Evolutionary conservation across 35 echinoderm and acorn worm genomes (phyloP).

Genomic region (Heliocidaris tuberculata): DNA sequence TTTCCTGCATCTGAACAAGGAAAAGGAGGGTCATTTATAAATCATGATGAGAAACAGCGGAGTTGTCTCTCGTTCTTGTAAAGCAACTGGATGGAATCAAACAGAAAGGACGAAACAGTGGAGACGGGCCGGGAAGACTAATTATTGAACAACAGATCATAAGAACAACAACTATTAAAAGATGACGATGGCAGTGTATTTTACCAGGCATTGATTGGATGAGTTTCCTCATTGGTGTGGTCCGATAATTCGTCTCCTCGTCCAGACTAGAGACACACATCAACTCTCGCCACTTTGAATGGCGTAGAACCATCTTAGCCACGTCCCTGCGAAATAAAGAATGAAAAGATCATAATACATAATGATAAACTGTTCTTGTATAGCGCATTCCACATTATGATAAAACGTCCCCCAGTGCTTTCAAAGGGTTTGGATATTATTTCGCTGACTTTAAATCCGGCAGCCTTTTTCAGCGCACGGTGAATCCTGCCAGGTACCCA

Average conservation of each 20-base stretch:
- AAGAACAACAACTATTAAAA: too few species aligned
- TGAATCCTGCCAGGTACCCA: not conserved
- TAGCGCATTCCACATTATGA: not conserved
- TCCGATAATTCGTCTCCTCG: conserved; percentile 32
- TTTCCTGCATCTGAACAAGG: too few species aligned
- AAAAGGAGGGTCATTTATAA: too few species aligned
- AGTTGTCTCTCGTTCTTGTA: too few species aligned
- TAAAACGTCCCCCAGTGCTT: not conserved
- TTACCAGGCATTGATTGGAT: conserved; percentile 93
- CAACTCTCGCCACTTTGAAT: conserved; percentile 72
- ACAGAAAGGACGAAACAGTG: too few species aligned
- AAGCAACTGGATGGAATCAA: too few species aligned
- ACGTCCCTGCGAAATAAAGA: conserved; percentile 59
- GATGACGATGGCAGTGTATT: not conserved
- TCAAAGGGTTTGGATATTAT: not conserved
- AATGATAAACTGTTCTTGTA: not conserved
- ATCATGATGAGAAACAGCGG: too few species aligned
- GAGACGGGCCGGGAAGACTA: too few species aligned
- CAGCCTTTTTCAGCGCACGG: not conserved
- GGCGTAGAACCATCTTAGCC: conserved; percentile 62
- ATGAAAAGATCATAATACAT: not conserved
- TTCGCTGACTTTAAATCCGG: not conserved
- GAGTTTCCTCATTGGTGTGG: conserved; percentile 90
- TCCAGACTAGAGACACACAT: conserved; percentile 71
- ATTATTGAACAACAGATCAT: too few species aligned